A percentile compares a stretch with the other conserved stretches of the same genome.
These are phyloP conservation scores for Cheilosia soror DNA, from an alignment of 2,888 invertebrate genomes.

Conservation along the genomic window DNA sequence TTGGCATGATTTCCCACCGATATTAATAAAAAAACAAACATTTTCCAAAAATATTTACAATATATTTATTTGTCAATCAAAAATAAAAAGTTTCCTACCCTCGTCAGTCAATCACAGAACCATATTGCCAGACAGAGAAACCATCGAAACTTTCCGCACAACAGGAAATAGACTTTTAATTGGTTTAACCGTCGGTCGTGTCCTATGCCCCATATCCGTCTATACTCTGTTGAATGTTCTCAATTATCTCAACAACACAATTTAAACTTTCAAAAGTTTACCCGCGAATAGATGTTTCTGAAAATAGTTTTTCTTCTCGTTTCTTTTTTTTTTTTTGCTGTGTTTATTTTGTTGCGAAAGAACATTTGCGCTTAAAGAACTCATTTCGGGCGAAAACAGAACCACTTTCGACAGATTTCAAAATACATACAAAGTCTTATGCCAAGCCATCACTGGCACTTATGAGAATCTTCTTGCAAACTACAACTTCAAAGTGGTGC, in stretches of 20 bases:
- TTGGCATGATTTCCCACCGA: neutral
- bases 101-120: conserved; percentile 36
- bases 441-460: conserved; percentile 21
- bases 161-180: conserved; percentile 69
- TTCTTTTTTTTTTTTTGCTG: neutral
- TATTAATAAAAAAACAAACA: too few species aligned
- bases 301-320: conserved; percentile 7
- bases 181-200: conserved; percentile 51
- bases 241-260: conserved; percentile 74
- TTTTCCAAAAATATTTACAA: too few species aligned
- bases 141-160: conserved; percentile 37
- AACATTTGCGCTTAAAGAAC: conserved; percentile 64
- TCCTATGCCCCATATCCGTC: conserved; percentile 11
- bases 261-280: conserved; percentile 72
- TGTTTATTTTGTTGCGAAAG: conserved; percentile 50
- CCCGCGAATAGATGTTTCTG: conserved; percentile 53
- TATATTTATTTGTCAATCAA: too few species aligned
- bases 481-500: neutral
- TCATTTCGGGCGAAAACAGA: conserved; percentile 2
- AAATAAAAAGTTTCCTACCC: conserved; percentile 23
- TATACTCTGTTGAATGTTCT: conserved; percentile 61
- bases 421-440: conserved; percentile 47
- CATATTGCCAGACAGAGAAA: neutral
- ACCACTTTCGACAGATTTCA: conserved; percentile 53
- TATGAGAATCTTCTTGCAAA: conserved; percentile 8